Evolutionary conservation across 2,888 invertebrate genomes (phyloP).

Genomic region (Watsonalla binaria): DNA sequence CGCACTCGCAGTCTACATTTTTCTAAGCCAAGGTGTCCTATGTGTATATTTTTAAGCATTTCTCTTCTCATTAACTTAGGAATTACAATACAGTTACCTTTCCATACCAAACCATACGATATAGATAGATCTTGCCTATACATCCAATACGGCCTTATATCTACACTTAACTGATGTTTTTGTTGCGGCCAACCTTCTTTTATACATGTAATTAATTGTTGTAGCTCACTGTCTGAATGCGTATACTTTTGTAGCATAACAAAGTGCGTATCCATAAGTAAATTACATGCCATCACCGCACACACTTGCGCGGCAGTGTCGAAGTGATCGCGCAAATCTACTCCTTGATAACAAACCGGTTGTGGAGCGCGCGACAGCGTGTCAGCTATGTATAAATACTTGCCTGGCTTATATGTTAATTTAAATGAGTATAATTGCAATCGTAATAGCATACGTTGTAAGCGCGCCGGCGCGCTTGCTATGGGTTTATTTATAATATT

Average conservation of each 20-base stretch:
- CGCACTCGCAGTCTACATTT: constrained; percentile 14
- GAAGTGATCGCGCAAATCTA: background rate
- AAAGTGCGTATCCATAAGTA: too few species aligned
- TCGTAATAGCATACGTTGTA: constrained; percentile 19
- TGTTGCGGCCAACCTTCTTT: too few species aligned
- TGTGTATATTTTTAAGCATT: constrained; percentile 15
- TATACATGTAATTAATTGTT: too few species aligned
- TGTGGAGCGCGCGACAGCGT: constrained; percentile 12
- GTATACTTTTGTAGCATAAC: too few species aligned
- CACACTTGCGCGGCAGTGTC: constrained; percentile 1
- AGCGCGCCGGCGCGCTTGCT: constrained; percentile 6
- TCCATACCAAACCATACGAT: constrained; percentile 15
- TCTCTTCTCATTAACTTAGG: constrained; percentile 11
- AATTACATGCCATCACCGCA: background rate
- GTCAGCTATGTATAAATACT: constrained; percentile 18
- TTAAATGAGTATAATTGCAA: constrained; percentile 17
- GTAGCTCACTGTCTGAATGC: too few species aligned
- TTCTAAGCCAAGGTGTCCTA: constrained; percentile 16
- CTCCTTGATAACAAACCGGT: background rate
- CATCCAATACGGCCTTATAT: background rate
- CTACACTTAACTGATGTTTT: too few species aligned
- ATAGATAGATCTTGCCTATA: constrained; percentile 4
- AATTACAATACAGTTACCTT: constrained; percentile 12
- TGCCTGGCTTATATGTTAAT: constrained; percentile 19
- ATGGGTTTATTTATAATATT: constrained; percentile 16